Conservation (phyloP, 2,797 vertebrate genomes). For the Sarcophilus harrisii region DNA sequence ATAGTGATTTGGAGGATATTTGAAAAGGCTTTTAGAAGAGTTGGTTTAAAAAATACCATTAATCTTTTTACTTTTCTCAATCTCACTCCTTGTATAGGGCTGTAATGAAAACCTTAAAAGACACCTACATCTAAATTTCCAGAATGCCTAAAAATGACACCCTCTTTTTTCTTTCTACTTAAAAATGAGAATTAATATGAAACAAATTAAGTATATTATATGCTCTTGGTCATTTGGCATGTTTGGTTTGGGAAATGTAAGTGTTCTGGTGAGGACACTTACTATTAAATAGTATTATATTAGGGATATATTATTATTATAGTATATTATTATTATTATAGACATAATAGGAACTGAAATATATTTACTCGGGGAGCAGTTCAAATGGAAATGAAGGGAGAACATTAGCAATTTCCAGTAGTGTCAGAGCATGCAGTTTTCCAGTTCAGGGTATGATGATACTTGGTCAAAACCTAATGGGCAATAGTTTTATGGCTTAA, state of each 20-base stretch:
- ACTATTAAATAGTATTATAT: too few relatives aligned
- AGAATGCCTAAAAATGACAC: conserved; percentile 7
- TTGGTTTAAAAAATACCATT: background rate
- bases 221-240: background rate
- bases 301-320: too few relatives aligned
- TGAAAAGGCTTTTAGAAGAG: background rate
- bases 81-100: background rate
- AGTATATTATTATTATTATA: too few relatives aligned
- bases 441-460: background rate
- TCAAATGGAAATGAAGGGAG: background rate
- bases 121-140: conserved; percentile 13
- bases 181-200: background rate
- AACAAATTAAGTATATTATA: background rate
- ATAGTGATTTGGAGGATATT: background rate
- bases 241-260: background rate
- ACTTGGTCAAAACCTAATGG: background rate
- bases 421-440: background rate
- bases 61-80: conserved; percentile 19
- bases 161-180: background rate
- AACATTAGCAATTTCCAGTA: background rate
- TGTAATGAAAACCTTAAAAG: conserved; percentile 24
- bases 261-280: background rate
- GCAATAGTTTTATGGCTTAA: background rate
- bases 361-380: background rate
- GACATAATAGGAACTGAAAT: background rate